Percentiles rank a stretch among this genome's conserved stretches.
Evolutionary conservation across 1,140 invertebrate species (phyloP).

Genomic region (Brachionus paranguensis): DNA sequence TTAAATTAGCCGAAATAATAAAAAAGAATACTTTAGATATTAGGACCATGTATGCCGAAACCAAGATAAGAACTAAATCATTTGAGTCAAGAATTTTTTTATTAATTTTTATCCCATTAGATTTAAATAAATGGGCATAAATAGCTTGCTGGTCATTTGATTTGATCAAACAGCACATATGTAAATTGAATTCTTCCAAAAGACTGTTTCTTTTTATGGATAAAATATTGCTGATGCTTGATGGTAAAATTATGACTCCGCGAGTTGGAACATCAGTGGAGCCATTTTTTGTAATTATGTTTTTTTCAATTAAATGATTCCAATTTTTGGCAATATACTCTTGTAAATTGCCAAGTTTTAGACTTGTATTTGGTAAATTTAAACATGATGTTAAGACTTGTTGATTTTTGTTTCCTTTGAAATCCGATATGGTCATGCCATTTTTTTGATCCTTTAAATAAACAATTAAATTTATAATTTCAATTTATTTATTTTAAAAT

Average conservation of each 20-base stretch:
- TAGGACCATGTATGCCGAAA: not conserved
- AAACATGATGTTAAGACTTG: not conserved
- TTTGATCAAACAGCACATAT: not conserved
- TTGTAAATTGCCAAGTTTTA: not conserved
- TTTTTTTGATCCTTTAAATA: not conserved
- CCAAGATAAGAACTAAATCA: not conserved
- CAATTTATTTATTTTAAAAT: not conserved
- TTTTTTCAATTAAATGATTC: constrained; percentile 4
- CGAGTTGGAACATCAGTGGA: not conserved
- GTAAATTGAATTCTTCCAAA: not conserved
- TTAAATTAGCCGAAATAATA: not conserved
- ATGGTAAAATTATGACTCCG: not conserved
- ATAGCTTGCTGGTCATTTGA: not conserved
- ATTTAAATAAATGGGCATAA: not conserved
- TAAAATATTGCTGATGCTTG: not conserved
- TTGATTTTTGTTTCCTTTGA: not conserved
- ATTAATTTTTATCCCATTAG: not conserved
- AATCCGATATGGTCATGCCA: not conserved
- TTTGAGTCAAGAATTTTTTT: not conserved
- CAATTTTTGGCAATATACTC: not conserved
- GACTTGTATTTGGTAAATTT: not conserved
- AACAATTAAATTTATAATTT: not conserved
- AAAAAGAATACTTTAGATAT: not conserved
- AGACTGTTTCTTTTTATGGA: not conserved
- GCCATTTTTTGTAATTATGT: not conserved